These are phyloP conservation scores for Dendronephthya gigantea DNA, from an alignment of 64 coral and sea anemone genomes.

Conservation along the genomic window DNA sequence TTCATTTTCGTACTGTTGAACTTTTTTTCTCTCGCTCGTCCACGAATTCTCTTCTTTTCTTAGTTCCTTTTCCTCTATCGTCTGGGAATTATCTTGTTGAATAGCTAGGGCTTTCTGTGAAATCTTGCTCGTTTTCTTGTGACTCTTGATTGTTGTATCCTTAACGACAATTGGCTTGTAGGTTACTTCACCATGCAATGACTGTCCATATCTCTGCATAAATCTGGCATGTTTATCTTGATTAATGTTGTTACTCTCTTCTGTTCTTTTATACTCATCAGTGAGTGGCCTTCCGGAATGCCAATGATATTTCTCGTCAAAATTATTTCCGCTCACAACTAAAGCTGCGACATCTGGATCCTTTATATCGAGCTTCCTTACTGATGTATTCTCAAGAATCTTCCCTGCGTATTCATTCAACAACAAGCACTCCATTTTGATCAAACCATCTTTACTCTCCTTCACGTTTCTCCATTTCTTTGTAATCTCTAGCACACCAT, in stretches of 20 bases:
- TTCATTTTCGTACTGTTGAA: not conserved
- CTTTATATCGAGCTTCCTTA: not conserved
- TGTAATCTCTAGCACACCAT: not conserved
- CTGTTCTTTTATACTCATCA: too few relatives aligned
- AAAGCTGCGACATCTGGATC: not conserved
- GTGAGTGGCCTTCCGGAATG: conserved; percentile 50
- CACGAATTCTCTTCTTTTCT: conserved; percentile 8
- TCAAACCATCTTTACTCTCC: not conserved
- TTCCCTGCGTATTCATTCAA: not conserved
- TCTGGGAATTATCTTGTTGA: not conserved
- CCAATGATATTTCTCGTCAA: conserved; percentile 74
- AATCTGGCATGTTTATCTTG: not conserved
- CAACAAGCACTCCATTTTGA: not conserved
- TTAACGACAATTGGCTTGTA: not conserved
- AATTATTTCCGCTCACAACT: conserved; percentile 36
- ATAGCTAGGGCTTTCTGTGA: not conserved
- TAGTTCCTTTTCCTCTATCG: not conserved
- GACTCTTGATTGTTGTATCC: not conserved
- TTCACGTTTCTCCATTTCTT: not conserved
- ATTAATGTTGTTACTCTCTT: too few relatives aligned
- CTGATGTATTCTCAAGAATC: not conserved
- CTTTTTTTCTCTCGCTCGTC: not conserved
- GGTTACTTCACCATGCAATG: not conserved
- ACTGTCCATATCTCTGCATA: conserved; percentile 4
- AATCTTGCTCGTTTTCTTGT: not conserved